Percentiles rank a stretch among this genome's conserved stretches.
Conservation (phyloP, 2,797 vertebrate genomes). For the Manis javanica region DNA sequence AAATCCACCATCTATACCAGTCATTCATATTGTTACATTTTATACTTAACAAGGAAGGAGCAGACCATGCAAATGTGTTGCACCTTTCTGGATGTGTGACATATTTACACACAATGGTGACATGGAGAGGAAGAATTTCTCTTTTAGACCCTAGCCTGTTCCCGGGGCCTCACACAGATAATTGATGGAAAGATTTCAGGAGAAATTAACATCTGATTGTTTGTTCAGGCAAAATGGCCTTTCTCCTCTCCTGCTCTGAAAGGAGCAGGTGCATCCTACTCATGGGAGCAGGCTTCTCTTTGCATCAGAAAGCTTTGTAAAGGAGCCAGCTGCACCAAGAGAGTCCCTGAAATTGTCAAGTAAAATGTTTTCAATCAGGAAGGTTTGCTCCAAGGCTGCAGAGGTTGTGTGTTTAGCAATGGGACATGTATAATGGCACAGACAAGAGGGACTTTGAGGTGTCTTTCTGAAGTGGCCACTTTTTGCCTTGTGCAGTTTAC, state of each 20-base stretch:
- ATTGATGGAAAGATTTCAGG: not conserved
- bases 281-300: not conserved
- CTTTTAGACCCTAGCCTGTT: not conserved
- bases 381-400: not conserved
- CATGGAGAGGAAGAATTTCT: not conserved
- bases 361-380: not conserved
- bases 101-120: not conserved
- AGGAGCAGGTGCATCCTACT: not conserved
- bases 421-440: not conserved
- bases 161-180: not conserved
- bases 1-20: not conserved
- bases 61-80: not conserved
- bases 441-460: not conserved
- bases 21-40: not conserved
- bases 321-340: not conserved
- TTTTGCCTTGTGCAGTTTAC: not conserved
- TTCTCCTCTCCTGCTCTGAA: not conserved
- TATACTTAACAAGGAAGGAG: not conserved
- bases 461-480: slow-evolving; percentile 19
- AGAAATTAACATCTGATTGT: slow-evolving; percentile 3
- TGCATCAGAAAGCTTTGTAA: slow-evolving; percentile 29
- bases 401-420: not conserved
- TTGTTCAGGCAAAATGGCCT: not conserved
- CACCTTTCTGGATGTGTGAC: not conserved
- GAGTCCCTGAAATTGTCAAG: not conserved